phyloP scores from a whole-genome alignment of 2,888 invertebrate genomes.

The Acronicta alni region DNA sequence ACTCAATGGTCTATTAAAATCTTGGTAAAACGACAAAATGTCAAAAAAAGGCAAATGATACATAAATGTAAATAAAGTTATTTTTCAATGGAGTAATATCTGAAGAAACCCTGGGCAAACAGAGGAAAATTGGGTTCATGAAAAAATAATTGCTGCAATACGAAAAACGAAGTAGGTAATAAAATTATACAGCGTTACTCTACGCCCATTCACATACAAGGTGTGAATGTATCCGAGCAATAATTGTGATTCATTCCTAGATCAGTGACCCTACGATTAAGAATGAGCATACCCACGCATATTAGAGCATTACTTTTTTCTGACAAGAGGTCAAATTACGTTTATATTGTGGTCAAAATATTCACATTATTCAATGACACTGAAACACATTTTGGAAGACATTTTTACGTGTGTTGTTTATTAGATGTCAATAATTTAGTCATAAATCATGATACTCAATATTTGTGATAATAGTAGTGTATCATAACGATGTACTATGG shows the following conservation, averaged over 20 bases:
- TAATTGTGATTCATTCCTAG: constrained; percentile 47
- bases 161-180: constrained; percentile 3
- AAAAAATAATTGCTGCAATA: neutral
- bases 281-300: constrained; percentile 47
- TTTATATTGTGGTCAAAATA: constrained; percentile 29
- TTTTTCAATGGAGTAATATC: no score
- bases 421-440: neutral
- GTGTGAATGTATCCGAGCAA: constrained; percentile 37
- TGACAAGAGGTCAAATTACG: constrained; percentile 33
- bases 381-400: neutral
- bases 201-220: constrained; percentile 29
- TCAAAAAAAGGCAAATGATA: no score
- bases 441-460: no score
- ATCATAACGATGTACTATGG: no score
- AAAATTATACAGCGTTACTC: constrained; percentile 29
- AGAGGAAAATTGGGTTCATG: no score
- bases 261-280: constrained; percentile 51
- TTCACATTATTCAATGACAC: constrained; percentile 4
- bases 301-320: constrained; percentile 31
- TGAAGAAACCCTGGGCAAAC: no score
- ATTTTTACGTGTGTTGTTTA: constrained; percentile 1
- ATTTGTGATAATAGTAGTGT: no score
- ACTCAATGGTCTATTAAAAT: neutral
- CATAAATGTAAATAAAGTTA: no score
- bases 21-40: no score